phyloP scores from a whole-genome alignment of 2,888 invertebrate genomes.

The Calameuta filiformis region DNA sequence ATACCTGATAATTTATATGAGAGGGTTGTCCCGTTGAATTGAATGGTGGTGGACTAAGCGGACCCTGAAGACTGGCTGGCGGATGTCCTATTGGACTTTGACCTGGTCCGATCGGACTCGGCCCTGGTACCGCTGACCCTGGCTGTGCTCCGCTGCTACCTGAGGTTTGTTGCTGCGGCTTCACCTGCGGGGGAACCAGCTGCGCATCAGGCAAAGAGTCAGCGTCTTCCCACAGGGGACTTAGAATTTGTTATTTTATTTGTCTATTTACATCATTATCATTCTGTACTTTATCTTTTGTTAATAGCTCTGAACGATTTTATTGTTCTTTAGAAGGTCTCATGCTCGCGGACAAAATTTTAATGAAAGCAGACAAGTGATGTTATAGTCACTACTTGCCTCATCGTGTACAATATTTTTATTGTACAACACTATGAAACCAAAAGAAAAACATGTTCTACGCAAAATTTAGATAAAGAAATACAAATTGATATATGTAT shows the following conservation, averaged over 20 bases:
- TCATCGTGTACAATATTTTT: background rate
- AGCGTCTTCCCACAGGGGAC: slow-evolving; percentile 65
- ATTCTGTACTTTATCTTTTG: slow-evolving; percentile 2
- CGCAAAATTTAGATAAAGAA: no score
- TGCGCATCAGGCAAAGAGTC: slow-evolving; percentile 68
- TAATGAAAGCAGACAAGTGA: background rate
- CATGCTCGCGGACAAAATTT: background rate
- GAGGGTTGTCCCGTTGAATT: slow-evolving; percentile 67
- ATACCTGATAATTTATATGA: slow-evolving; percentile 79
- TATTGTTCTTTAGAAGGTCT: background rate
- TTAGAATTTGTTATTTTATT: slow-evolving; percentile 48
- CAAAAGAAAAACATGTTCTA: background rate
- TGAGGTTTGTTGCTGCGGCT: slow-evolving; percentile 81
- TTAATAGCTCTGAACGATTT: background rate
- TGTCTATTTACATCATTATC: slow-evolving; percentile 53
- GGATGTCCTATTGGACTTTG: slow-evolving; percentile 69
- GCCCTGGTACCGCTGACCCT: slow-evolving; percentile 62
- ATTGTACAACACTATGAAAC: background rate
- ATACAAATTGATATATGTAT: no score
- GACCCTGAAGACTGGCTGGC: slow-evolving; percentile 72
- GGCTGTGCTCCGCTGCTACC: slow-evolving; percentile 66
- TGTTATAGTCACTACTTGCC: background rate
- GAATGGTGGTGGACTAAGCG: slow-evolving; percentile 69
- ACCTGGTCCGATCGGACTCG: slow-evolving; percentile 63
- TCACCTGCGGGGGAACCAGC: slow-evolving; percentile 73